Percentiles rank a stretch among this genome's conserved stretches.
These are phyloP conservation scores for Scleropages formosus DNA, from an alignment of 2,797 vertebrate species.

Conservation along the genomic window DNA sequence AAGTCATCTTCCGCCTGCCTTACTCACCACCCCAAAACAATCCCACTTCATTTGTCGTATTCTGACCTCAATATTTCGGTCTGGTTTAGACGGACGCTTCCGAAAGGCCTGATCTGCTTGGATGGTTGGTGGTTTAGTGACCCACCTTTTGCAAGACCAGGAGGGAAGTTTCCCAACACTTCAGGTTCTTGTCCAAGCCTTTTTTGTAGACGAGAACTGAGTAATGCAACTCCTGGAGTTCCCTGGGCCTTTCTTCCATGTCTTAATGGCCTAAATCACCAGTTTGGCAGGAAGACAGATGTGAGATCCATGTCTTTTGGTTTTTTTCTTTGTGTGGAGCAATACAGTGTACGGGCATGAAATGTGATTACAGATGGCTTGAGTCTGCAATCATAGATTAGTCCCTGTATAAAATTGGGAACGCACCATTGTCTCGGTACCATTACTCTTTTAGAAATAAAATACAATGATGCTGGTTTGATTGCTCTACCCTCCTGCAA, in stretches of 20 bases:
- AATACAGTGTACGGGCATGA: not conserved
- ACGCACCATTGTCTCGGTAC: not conserved
- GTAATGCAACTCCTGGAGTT: no score
- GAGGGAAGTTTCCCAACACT: no score
- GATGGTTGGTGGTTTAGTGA: not conserved
- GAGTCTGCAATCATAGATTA: not conserved
- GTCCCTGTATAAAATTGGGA: not conserved
- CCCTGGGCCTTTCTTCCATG: no score
- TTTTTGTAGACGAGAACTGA: no score
- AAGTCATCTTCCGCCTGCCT: not conserved
- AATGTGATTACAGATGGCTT: not conserved
- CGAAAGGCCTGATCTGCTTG: not conserved
- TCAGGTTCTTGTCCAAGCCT: no score
- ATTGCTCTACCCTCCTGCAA: no score
- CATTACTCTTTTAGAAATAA: no score
- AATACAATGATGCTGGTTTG: no score
- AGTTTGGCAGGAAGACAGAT: not conserved
- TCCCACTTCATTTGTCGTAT: not conserved
- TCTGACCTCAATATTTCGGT: constrained; percentile 31
- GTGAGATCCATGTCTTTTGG: not conserved
- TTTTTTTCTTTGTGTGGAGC: not conserved
- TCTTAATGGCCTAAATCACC: not conserved
- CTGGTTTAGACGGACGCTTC: not conserved
- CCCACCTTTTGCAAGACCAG: not conserved
- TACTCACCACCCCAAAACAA: not conserved